Percentiles rank a stretch among this genome's conserved stretches.
These are phyloP conservation scores for Xestia xanthographa DNA, from an alignment of 2,888 invertebrate species.

Conservation along the genomic window DNA sequence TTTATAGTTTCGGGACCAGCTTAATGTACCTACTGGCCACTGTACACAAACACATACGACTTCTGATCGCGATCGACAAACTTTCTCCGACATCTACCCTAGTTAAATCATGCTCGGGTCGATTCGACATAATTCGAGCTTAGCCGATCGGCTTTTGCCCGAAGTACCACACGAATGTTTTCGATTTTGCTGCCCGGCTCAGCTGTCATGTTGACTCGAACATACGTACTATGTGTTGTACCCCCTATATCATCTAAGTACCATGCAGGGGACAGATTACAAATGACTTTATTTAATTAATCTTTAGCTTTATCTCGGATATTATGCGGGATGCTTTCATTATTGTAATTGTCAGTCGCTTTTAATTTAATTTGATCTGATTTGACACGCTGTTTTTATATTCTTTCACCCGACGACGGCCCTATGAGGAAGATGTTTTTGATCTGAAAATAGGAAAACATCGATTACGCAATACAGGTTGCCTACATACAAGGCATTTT, in stretches of 20 bases:
- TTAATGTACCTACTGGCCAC: no score
- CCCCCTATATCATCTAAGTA: not conserved
- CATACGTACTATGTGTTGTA: not conserved
- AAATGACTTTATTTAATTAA: slow-evolving; percentile 64
- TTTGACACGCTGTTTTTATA: slow-evolving; percentile 68
- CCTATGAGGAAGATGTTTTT: not conserved
- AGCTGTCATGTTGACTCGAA: not conserved
- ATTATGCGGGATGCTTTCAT: slow-evolving; percentile 71
- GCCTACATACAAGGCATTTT: not conserved
- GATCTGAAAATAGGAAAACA: not conserved
- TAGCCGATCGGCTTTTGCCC: not conserved
- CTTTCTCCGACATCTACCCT: not conserved
- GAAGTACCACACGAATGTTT: not conserved
- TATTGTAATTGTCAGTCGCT: slow-evolving; percentile 48
- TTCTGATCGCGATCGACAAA: not conserved
- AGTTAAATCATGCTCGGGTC: not conserved
- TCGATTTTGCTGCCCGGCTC: not conserved
- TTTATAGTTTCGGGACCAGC: no score
- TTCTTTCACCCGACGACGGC: not conserved
- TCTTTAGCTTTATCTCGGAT: slow-evolving; percentile 59
- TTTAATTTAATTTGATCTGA: slow-evolving; percentile 65
- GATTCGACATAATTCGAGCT: not conserved
- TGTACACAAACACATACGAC: not conserved
- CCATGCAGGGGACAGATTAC: slow-evolving; percentile 19
- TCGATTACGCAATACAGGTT: not conserved